Base-by-base conservation (phyloP, 2,113 vertebrate genomes). In the Cottus gobio region DNA sequence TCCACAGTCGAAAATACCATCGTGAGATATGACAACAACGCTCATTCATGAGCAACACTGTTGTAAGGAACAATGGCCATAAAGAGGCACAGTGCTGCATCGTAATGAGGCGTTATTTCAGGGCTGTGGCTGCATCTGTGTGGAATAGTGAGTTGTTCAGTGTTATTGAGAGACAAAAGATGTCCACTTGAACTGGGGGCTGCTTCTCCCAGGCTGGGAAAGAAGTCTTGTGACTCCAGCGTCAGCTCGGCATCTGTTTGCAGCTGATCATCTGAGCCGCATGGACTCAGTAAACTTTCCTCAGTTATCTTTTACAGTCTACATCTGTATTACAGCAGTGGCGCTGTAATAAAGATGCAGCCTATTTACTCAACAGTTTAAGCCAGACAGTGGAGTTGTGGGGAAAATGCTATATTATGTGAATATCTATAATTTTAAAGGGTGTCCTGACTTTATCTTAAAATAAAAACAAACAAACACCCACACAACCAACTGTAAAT, bases 181-280 rank as follows among this genome's bases (percentile, higher is more conserved):
- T 77, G 90, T 89, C 86, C 87, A 77, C 84, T 89, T 89, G 79
- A 90, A 87, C 84, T 92, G 87, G 87, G 90, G 91, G 92, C 91
- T 93, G 90, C 90, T 91, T 89, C 87, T 93, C 72, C 70, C 80
- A 31, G 91, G 82, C 89, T 82, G 86, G 83, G 88, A 87, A 86
- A 86, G 77, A 83, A 83, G 93, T 95, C 95, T 95, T 95, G 95
- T 95, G 95, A 95, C 94, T 93, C 77, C 79, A 78, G 83, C 92
- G 73, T 92, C 92, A 92, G 90, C 93, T 91, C 91, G 90, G 91
- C 91, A 90, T 94, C 92, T 93, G 90, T 89, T 91, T 93, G 89
- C 87, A 89, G 84, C 91, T 85, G 90, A 94, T 95, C 94, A 94
- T 95, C 94, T 94, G 92, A 95, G 91, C 87, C 42, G 48, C 81